phyloP scores from a whole-genome alignment of 1,140 invertebrate species.

The Halesus radiatus region DNA sequence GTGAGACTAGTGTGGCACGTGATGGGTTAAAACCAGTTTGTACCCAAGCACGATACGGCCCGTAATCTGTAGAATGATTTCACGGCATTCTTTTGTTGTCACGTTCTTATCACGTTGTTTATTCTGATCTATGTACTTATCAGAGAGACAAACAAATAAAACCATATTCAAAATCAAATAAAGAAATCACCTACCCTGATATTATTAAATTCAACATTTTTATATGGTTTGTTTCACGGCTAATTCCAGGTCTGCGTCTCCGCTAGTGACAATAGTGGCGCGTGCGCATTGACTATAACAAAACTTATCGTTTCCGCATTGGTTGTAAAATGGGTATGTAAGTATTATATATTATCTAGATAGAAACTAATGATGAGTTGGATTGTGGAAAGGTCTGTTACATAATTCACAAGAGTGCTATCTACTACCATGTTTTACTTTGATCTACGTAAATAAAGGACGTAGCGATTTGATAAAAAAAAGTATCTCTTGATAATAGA shows the following conservation, averaged over 20 bases:
- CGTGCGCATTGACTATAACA: not conserved
- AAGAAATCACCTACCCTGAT: no score
- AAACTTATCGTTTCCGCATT: not conserved
- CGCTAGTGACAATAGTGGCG: constrained; percentile 24
- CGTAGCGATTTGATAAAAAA: no score
- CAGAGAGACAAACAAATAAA: no score
- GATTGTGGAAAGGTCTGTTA: no score
- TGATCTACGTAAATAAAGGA: no score
- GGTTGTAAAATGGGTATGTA: no score
- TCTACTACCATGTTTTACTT: no score
- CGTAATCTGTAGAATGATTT: constrained; percentile 33
- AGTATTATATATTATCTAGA: not conserved
- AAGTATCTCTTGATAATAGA: no score
- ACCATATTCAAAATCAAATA: no score
- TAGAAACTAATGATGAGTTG: not conserved
- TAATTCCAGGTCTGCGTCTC: not conserved
- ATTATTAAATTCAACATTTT: no score
- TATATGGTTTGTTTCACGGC: no score
- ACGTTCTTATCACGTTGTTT: constrained; percentile 27
- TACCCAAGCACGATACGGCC: constrained; percentile 17
- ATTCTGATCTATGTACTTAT: not conserved
- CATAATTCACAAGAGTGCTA: no score
- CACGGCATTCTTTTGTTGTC: constrained; percentile 25
- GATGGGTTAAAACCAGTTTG: constrained; percentile 26
- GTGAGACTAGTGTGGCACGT: not conserved